These are phyloP conservation scores for Oreocharis arfaki DNA, from an alignment of 2,113 vertebrate species.

Conservation along the genomic window DNA sequence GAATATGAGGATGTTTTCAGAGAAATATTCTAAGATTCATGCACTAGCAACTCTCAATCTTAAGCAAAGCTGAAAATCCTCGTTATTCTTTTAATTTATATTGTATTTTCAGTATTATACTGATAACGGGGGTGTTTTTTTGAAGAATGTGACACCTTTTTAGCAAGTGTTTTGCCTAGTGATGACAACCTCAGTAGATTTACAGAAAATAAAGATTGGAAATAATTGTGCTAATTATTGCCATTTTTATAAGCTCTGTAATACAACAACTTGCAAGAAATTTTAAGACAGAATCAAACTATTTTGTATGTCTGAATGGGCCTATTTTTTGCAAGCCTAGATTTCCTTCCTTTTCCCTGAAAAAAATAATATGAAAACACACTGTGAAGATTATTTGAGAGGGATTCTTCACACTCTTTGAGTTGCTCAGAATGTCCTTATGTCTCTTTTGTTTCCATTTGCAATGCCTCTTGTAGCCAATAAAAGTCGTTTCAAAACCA, in stretches of 20 bases:
- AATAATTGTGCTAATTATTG: background rate
- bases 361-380: background rate
- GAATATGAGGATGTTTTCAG: background rate
- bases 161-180: background rate
- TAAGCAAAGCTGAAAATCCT: background rate
- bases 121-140: background rate
- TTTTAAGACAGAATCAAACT: background rate
- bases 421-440: background rate
- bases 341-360: background rate
- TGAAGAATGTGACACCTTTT: background rate
- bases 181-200: background rate
- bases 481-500: background rate
- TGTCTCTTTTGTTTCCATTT: background rate
- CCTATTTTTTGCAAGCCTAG: background rate
- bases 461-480: background rate
- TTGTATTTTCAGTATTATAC: background rate
- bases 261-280: background rate
- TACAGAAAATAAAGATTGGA: background rate
- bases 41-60: background rate
- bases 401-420: background rate
- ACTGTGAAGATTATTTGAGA: background rate
- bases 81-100: background rate
- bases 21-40: background rate
- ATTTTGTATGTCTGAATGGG: accelerated
- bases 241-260: background rate